phyloP scores from a whole-genome alignment of 2,113 vertebrate species.

The Lasiurus borealis region DNA sequence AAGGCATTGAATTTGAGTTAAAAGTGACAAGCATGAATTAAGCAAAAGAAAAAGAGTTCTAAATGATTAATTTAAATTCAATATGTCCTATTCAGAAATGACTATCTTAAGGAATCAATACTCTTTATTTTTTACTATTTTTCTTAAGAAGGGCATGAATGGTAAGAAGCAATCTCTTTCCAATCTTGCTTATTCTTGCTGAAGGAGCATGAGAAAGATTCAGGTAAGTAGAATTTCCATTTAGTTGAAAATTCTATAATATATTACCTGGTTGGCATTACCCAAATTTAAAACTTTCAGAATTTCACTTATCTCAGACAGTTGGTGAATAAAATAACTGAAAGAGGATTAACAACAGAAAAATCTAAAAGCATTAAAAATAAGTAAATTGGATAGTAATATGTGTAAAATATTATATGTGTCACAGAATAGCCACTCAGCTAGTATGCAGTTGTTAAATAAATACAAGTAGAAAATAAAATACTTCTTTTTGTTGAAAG shows the following conservation, averaged over 20 bases:
- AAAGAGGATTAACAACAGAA: constrained; percentile 16
- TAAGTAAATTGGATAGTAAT: constrained; percentile 41
- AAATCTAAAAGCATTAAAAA: background rate
- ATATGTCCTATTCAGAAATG: background rate
- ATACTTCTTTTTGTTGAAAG: constrained; percentile 24
- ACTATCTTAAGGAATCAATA: constrained; percentile 11
- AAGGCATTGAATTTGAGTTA: constrained; percentile 35
- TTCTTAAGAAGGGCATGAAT: constrained; percentile 36
- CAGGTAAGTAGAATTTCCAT: constrained; percentile 38
- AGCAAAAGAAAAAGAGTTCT: constrained; percentile 24
- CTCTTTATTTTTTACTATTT: constrained; percentile 36
- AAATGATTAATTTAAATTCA: constrained; percentile 39
- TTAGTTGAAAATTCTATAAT: constrained; percentile 37
- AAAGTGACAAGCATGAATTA: constrained; percentile 25
- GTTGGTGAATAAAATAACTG: constrained; percentile 8
- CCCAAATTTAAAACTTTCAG: constrained; percentile 45
- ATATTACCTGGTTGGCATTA: constrained; percentile 20
- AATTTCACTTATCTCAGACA: constrained; percentile 8
- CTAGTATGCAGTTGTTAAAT: background rate
- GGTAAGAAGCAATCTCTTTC: background rate
- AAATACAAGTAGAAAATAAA: constrained; percentile 12
- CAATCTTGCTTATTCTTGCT: background rate
- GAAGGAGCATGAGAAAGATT: background rate
- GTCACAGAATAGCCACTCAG: background rate
- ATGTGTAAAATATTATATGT: constrained; percentile 35